Percentiles rank a stretch among this genome's conserved stretches.
Conservation (phyloP, 2,797 vertebrate genomes). For the Scolopax bukidnonensis region DNA sequence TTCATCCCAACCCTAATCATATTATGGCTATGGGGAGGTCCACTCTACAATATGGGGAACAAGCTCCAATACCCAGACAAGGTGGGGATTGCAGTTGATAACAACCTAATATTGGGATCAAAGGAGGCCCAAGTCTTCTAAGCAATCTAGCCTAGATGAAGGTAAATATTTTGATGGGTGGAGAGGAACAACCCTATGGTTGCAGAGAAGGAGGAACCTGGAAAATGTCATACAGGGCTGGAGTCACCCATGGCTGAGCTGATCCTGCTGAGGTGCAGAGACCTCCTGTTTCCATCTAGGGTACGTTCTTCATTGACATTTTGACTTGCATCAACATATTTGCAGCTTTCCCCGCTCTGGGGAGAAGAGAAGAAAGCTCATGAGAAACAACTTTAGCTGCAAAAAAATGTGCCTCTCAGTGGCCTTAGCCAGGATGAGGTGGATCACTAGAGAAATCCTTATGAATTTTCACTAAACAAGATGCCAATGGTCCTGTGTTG, state of each 20-base stretch:
- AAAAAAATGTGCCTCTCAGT: neutral
- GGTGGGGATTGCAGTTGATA: neutral
- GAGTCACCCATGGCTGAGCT: neutral
- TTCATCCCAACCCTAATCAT: neutral
- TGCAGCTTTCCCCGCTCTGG: neutral
- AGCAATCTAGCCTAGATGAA: neutral
- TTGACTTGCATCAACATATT: neutral
- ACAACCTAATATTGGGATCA: neutral
- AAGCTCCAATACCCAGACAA: neutral
- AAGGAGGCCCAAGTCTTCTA: neutral
- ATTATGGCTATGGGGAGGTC: neutral
- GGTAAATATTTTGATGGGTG: neutral
- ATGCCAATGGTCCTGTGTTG: neutral
- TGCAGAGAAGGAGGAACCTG: neutral
- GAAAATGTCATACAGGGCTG: neutral
- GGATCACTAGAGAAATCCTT: neutral
- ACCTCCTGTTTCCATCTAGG: neutral
- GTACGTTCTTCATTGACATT: neutral
- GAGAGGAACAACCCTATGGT: neutral
- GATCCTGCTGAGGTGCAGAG: neutral
- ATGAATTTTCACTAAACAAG: neutral
- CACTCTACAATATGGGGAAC: neutral
- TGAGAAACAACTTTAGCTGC: neutral
- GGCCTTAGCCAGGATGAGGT: neutral
- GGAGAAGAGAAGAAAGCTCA: neutral